These are phyloP conservation scores for Sisyra terminalis DNA, from an alignment of 2,888 invertebrate genomes.

Conservation along the genomic window DNA sequence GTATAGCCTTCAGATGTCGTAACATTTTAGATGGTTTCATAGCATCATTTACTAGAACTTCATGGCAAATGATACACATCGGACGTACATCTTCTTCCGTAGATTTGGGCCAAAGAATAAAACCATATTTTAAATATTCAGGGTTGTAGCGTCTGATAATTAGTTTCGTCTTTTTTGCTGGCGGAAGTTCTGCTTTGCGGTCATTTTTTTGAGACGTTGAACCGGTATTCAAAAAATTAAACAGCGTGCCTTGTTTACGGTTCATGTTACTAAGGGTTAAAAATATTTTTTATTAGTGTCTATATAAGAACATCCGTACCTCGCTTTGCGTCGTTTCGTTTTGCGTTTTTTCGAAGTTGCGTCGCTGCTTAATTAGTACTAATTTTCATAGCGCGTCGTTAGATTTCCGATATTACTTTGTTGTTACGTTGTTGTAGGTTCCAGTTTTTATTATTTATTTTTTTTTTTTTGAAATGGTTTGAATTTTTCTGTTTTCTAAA, in stretches of 20 bases:
- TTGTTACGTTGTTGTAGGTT: no score
- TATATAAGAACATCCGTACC: conserved; percentile 9
- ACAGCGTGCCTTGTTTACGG: no score
- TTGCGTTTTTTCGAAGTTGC: conserved; percentile 8
- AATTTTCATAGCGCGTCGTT: conserved; percentile 8
- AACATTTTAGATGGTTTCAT: conserved; percentile 11
- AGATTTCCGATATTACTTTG: conserved; percentile 13
- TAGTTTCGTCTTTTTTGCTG: no score
- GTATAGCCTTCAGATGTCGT: conserved; percentile 10
- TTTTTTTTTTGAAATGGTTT: no score
- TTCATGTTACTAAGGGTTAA: no score
- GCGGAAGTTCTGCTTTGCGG: no score
- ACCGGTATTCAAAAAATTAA: no score
- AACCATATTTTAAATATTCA: conserved; percentile 10
- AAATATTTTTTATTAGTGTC: no score
- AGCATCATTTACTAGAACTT: conserved; percentile 9
- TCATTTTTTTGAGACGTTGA: no score
- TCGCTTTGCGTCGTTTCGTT: conserved; percentile 12
- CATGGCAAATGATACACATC: conserved; percentile 10
- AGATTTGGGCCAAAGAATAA: conserved; percentile 8
- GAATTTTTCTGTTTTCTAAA: no score
- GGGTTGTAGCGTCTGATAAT: conserved; percentile 8
- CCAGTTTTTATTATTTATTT: no score
- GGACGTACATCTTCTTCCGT: conserved; percentile 10
- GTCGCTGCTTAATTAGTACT: background rate